Evolutionary conservation across 2,888 invertebrate species (phyloP), one percentile per base, ranked within the genome.

Genomic region (Tachina lurida): DNA sequence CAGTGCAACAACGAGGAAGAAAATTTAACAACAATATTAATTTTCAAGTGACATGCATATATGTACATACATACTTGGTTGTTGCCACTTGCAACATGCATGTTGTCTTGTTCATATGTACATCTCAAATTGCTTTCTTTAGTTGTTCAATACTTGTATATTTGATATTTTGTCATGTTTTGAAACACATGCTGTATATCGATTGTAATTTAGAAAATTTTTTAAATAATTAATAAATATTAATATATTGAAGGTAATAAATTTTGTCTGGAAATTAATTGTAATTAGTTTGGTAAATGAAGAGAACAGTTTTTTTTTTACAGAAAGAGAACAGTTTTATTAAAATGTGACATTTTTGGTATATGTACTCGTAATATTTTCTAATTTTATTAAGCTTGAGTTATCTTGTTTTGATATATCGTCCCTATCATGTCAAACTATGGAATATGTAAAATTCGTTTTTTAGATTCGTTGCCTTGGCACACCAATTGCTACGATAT

Each of bases 61-160:
- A 22, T 22, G 22, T 22, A 22, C 3, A 22, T 31, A 4, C 15
- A 54, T 63, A 70, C 68, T 62, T 62, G 49, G 43, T 41, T 68
- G 60, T 49, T 60, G 70, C 70, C 78, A 70, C 78, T 68, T 39
- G 62, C 31, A 52, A 78, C 62, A 54, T 39, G 10, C 31, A 4
- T 13, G 22, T 15, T 68, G 62, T n/a, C 52, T 22, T 60, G 17
- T 62, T 68, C 70, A 52, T 22, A 39, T 77, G 60, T n/a, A n/a
- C n/a, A n/a, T 52, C 70, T 52, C 15, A 22, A 17, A 76, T 67
- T 47, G 17, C 17, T 76, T n/a, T 31, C 31, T 31, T 41, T 54
- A 10, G 12, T 22, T 62, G 70, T 12, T 70, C 15, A 31, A 4
- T n/a, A n/a, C n/a, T n/a, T n/a, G n/a, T n/a, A 19, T 63, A n/a